Percentiles rank a stretch among this genome's conserved stretches.
These are phyloP conservation scores for Phymatocera aterrima DNA, from an alignment of 2,888 invertebrate species.

Conservation along the genomic window DNA sequence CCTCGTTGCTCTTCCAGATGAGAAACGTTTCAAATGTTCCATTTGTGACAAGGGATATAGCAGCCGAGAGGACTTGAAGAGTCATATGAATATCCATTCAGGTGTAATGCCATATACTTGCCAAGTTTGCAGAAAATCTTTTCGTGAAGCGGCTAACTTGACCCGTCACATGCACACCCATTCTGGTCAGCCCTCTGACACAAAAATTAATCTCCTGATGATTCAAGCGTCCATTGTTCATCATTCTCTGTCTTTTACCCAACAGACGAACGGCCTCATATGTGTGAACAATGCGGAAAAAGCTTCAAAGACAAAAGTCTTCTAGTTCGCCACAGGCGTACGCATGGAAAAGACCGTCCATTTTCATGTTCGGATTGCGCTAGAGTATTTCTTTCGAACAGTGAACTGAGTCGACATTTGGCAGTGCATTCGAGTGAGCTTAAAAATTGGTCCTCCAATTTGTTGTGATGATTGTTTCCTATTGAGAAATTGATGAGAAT, in stretches of 20 bases:
- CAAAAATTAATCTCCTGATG: not conserved
- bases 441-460: not conserved
- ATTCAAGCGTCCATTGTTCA: no score
- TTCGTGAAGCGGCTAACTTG: conserved; percentile 83
- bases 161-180: conserved; percentile 83
- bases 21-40: conserved; percentile 78
- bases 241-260: not conserved
- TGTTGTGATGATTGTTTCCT: not conserved
- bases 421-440: conserved; percentile 71
- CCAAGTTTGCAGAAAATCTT: conserved; percentile 81
- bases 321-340: conserved; percentile 71
- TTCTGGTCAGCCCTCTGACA: conserved; percentile 76
- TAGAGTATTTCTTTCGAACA: conserved; percentile 72
- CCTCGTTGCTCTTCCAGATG: conserved; percentile 68
- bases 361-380: conserved; percentile 72
- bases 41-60: conserved; percentile 80
- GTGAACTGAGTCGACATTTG: conserved; percentile 73
- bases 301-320: conserved; percentile 71
- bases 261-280: conserved; percentile 69
- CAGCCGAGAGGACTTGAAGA: conserved; percentile 78
- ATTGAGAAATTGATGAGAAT: not conserved
- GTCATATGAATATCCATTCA: conserved; percentile 78
- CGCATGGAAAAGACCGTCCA: conserved; percentile 72
- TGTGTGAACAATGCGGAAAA: conserved; percentile 70
- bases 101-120: conserved; percentile 79